Base-by-base conservation (phyloP, 2,888 invertebrate species). In the Crepidodera aurea region DNA sequence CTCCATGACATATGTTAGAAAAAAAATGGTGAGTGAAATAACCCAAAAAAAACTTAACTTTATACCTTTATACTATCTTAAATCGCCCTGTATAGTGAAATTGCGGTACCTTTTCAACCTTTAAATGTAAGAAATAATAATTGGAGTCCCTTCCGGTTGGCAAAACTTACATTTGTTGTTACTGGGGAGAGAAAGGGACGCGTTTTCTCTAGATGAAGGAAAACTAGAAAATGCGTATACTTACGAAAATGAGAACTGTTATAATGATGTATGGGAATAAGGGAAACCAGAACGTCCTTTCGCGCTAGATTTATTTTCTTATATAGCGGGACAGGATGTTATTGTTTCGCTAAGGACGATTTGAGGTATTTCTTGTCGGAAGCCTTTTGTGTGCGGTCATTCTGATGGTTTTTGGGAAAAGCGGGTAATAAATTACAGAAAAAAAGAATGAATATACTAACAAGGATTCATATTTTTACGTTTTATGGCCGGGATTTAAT, bases 231-330 rank as follows among this genome's bases (percentile, higher is more conserved):
- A 63, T 51, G 60, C 64, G 64, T 56, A 55, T 60, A 66, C 64
- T 66, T 60, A 62, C 62, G 62, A 64, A 66, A 66, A 66, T 66
- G 66, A 64, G 62, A 62, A 66, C 57, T 54, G 48, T 39, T 51
- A 50, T 64, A 64, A 66, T 66, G 66, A 66, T 64, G 59, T 61
- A 66, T 64, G 64, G 59, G 34, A 32, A 44, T 40, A 57, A 62
- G 61, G 66, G 61, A 59, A 61, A 58, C 39, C 46, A 53, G 57
- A 51, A 39, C 51, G 25, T 56, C 55, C 59, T 66, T 66, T 61
- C 58, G 61, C 61, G 66, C 58, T 66, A 51, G 59, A 66, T 66
- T 63, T 66, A 66, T 62, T 57, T 57, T 48, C 57, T 57, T 50
- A 57, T 48, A 48, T 44, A 32, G 32, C 16, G 27, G 1, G 15